Percentiles rank a stretch among this genome's conserved stretches.
phyloP scores from a whole-genome alignment of 2,113 vertebrate genomes.

The Spea multiplicata region DNA sequence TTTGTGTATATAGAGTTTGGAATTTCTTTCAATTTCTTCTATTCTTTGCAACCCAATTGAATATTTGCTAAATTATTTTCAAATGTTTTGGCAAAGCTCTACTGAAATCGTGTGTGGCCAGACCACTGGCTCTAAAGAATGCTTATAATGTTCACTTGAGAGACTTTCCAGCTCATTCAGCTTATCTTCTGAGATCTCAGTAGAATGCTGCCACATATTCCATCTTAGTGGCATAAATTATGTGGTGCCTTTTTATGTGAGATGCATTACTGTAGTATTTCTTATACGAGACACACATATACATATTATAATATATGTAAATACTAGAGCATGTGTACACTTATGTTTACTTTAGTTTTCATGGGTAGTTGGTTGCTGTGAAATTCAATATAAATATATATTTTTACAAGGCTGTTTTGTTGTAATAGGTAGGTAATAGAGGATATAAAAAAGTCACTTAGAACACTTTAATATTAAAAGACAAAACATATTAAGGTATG shows the following conservation, averaged over 20 bases:
- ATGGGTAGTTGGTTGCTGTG: no score
- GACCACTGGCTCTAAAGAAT: slow-evolving; percentile 26
- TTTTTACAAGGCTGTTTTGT: no score
- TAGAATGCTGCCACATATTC: slow-evolving; percentile 13
- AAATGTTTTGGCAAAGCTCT: slow-evolving; percentile 37
- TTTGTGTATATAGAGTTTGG: not conserved
- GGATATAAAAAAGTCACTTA: no score
- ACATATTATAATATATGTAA: not conserved
- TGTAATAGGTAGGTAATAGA: no score
- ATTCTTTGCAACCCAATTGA: not conserved
- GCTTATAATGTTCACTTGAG: slow-evolving; percentile 24
- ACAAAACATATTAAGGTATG: no score
- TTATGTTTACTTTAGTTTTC: slow-evolving; percentile 3
- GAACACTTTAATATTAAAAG: no score
- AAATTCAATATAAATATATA: no score
- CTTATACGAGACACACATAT: not conserved
- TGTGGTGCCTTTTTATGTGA: not conserved
- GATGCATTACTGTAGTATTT: no score
- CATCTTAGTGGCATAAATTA: slow-evolving; percentile 6
- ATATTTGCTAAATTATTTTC: slow-evolving; percentile 34
- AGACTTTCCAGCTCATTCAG: slow-evolving; percentile 22
- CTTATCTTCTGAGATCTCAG: slow-evolving; percentile 26
- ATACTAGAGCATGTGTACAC: not conserved
- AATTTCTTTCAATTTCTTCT: not conserved
- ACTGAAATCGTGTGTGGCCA: slow-evolving; percentile 37